phyloP scores from a whole-genome alignment of 2,113 vertebrate genomes.

The Phodopus roborovskii region DNA sequence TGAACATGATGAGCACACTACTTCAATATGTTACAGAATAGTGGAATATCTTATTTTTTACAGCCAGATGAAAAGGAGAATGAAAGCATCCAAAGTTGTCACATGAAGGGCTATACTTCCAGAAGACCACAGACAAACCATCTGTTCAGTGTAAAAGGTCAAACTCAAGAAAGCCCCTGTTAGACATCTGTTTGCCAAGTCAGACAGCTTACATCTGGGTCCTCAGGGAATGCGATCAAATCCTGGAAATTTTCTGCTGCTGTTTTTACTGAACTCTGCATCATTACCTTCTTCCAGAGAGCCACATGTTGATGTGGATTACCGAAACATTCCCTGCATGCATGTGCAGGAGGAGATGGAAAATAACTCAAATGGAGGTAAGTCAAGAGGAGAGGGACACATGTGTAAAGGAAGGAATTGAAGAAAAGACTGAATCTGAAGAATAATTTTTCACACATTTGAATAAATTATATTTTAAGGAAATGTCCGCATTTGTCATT shows the following conservation, averaged over 20 bases:
- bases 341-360: background rate
- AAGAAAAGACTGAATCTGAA: background rate
- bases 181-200: background rate
- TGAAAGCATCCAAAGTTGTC: background rate
- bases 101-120: background rate
- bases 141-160: background rate
- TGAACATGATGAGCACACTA: background rate
- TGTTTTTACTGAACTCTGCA: conserved; percentile 38
- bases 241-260: background rate
- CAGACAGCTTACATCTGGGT: background rate
- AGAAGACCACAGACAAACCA: background rate
- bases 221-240: background rate
- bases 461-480: conserved; percentile 5
- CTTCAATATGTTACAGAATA: background rate
- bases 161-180: background rate
- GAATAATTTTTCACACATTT: background rate
- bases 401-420: background rate
- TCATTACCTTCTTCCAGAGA: background rate
- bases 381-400: background rate
- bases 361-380: background rate
- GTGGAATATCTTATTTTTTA: background rate
- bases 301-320: background rate
- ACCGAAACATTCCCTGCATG: background rate
- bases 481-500: background rate
- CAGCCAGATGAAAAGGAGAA: background rate